phyloP scores from a whole-genome alignment of 2,888 invertebrate species.

The Rhingia rostrata region DNA sequence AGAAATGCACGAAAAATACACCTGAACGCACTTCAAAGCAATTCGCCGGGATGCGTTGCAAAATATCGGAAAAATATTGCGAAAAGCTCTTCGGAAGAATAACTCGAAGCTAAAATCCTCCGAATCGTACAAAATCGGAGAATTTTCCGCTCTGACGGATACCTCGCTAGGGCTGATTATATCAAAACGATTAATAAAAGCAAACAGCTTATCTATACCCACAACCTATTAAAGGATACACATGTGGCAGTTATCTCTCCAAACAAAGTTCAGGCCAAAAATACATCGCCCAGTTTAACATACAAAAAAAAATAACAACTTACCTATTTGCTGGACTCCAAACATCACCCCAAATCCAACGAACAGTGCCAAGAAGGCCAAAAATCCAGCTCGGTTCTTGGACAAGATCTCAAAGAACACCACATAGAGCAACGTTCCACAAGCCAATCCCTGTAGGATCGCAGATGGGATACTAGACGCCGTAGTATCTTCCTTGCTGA shows the following conservation, averaged over 20 bases:
- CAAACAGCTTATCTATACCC: too few relatives aligned
- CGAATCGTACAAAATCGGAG: too few relatives aligned
- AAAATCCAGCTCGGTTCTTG: conserved; percentile 84
- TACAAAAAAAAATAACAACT: conserved; percentile 62
- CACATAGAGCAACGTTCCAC: conserved; percentile 96
- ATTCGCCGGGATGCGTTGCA: too few relatives aligned
- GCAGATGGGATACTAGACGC: conserved; percentile 87
- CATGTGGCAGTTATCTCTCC: background rate
- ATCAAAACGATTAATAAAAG: too few relatives aligned
- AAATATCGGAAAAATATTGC: too few relatives aligned
- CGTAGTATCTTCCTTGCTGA: conserved; percentile 85
- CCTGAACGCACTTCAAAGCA: too few relatives aligned
- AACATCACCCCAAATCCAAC: conserved; percentile 90
- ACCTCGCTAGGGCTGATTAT: too few relatives aligned
- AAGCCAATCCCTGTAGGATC: conserved; percentile 91
- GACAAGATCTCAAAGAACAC: conserved; percentile 97
- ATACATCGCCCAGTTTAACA: background rate
- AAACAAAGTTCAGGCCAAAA: conserved; percentile 16
- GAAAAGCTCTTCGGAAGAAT: too few relatives aligned
- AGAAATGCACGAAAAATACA: too few relatives aligned
- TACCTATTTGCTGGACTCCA: conserved; percentile 84
- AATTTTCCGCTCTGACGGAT: too few relatives aligned
- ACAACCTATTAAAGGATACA: background rate
- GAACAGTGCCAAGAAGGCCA: conserved; percentile 87
- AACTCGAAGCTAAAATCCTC: too few relatives aligned